Evolutionary conservation across 2,113 vertebrate genomes (phyloP), one percentile per base, ranked within the genome.

Genomic region (Strigops habroptila): DNA sequence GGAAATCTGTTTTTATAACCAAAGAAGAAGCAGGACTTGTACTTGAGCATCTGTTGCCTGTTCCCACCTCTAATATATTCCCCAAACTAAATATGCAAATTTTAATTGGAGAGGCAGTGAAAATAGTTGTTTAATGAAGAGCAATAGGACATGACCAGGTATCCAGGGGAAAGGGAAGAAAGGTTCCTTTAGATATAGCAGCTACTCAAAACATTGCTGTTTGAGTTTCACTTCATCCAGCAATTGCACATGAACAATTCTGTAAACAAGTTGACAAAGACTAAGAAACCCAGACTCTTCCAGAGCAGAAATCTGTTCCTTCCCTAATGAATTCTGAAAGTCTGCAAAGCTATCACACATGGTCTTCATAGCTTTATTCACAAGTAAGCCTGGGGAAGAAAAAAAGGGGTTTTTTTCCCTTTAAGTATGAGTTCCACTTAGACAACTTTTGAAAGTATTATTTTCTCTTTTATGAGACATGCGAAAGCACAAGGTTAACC

Each of bases 1-100:
- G 82, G 73, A 95, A 96, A 94, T 86, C 88, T 88, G 68, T 80
- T 97, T 94, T 88, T 82, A 76, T 79, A 95, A 93, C 51, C 41
- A 43, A 65, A 81, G 30, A 73, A 62, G 53, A 1, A 84, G 68
- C 53, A 73, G 62, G 64, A 78, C 39, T 62, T 69, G 17, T 27
- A 65, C 39, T 78, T 65, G 33, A 83, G 88, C 1, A 0, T 28
- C 64, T 81, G 16, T 33, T 67, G 25, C 41, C 41, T 60, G 52
- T 10, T 76, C 52, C 49, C 31, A 70, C 27, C n/a, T 87, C 81
- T 73, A 76, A 62, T 60, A 59, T 75, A 88, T 24, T 59, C 62
- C 18, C 48, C 2, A 2, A 79, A 69, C 43, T 30, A 48, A 86
- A 75, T 8, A 71, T 0, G 4, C n/a, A 79, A 23, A 59, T 67